phyloP scores from a whole-genome alignment of 2,888 invertebrate species.

The Ornithoptera priamus region DNA sequence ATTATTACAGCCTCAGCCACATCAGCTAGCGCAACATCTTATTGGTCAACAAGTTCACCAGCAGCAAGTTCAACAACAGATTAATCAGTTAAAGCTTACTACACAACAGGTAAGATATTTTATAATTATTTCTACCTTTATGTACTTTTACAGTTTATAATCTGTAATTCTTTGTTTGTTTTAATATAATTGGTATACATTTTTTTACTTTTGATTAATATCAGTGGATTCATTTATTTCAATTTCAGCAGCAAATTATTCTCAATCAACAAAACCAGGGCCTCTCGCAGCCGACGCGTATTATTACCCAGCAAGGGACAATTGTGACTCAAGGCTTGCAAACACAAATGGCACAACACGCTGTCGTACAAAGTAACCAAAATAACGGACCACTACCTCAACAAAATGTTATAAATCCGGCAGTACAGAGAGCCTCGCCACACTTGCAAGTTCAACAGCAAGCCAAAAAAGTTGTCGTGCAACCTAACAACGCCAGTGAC shows the following conservation, averaged over 20 bases:
- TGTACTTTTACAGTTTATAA: too few species aligned
- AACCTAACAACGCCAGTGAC: slow-evolving; percentile 71
- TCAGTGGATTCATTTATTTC: slow-evolving; percentile 8
- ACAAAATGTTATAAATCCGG: slow-evolving; percentile 46
- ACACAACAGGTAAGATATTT: slow-evolving; percentile 57
- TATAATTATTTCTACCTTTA: neutral
- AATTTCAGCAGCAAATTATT: slow-evolving; percentile 53
- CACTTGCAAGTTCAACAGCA: slow-evolving; percentile 50
- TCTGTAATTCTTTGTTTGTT: too few species aligned
- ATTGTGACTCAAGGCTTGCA: slow-evolving; percentile 63
- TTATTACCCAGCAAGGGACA: slow-evolving; percentile 70
- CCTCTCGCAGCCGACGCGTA: slow-evolving; percentile 50
- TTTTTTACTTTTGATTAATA: neutral
- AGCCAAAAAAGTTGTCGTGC: slow-evolving; percentile 66
- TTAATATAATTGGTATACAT: neutral
- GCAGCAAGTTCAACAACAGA: slow-evolving; percentile 43
- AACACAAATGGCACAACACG: slow-evolving; percentile 52
- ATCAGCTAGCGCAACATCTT: slow-evolving; percentile 58
- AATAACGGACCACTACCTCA: slow-evolving; percentile 60
- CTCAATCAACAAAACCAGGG: slow-evolving; percentile 60
- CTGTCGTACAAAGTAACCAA: slow-evolving; percentile 50
- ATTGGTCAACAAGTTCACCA: slow-evolving; percentile 57
- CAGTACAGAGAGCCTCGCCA: slow-evolving; percentile 51
- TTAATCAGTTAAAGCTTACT: slow-evolving; percentile 65
- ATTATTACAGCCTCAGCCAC: slow-evolving; percentile 44